Evolutionary conservation across 2,888 invertebrate species (phyloP).

Genomic region (Heliconius cydno): DNA sequence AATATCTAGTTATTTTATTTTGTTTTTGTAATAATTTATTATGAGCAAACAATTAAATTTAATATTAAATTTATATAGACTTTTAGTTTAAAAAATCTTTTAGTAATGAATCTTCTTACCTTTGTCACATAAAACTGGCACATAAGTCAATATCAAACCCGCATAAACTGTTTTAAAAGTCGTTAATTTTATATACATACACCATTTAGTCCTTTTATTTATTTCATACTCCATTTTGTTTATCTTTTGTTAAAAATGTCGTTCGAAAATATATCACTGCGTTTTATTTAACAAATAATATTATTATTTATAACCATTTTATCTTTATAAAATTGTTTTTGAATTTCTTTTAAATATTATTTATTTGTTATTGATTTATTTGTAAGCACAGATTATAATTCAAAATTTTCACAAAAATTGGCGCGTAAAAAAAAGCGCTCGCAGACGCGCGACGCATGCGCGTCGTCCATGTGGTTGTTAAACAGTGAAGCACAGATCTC

Average conservation of each 20-base stretch:
- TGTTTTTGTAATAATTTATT: not conserved
- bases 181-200: slow-evolving; percentile 54
- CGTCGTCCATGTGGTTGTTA: slow-evolving; percentile 63
- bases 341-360: not conserved
- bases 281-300: not conserved
- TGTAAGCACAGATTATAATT: not conserved
- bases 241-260: not conserved
- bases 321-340: not conserved
- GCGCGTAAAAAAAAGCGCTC: slow-evolving; percentile 53
- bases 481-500: slow-evolving; percentile 57
- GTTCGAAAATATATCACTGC: slow-evolving; percentile 5
- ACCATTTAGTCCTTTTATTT: slow-evolving; percentile 18
- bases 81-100: not conserved
- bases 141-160: slow-evolving; percentile 68
- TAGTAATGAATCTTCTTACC: slow-evolving; percentile 54
- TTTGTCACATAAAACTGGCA: slow-evolving; percentile 67
- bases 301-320: not conserved
- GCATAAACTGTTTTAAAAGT: slow-evolving; percentile 61
- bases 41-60: not conserved
- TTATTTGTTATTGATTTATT: not conserved
- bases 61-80: not conserved
- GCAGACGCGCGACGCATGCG: slow-evolving; percentile 73
- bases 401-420: slow-evolving; percentile 35
- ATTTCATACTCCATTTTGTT: slow-evolving; percentile 19
- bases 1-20: not conserved